Evolutionary conservation across 2,113 vertebrate species (phyloP), one percentile per base, ranked within the genome.

Genomic region (Chloroceryle aenea): DNA sequence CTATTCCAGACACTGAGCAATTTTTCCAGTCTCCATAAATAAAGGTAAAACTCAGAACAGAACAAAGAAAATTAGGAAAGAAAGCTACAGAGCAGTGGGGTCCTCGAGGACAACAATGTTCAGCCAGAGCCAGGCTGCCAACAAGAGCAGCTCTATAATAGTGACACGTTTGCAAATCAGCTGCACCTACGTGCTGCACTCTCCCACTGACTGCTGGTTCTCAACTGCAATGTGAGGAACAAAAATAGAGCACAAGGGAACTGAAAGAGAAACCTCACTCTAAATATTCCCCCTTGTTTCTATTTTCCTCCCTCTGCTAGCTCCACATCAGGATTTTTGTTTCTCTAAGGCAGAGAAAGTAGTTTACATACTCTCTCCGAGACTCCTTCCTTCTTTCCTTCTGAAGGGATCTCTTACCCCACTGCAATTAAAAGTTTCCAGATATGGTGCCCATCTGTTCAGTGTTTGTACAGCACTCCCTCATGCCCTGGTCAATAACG

Each of bases 191-290:
- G 1, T 42, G 68, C 56, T 66, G n/a, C 1, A 0, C 38, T 34
- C 52, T 79, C 66, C n/a, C 7, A 5, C 47, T 7, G 45, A 55
- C 66, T 79, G 63, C 38, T 66, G 59, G 22, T 30, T 47, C 90
- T 88, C 56, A 42, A 95, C 34, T 34, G 50, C 68, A 88, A 71
- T 7, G 27, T 0, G 0, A 71, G 77, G 59, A 78, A 63, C 32
- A 86, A 83, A 96, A 96, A 95, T 85, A 96, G 90, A 80, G 85
- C 55, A 77, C 78, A 14, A 88, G 56, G 10, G 82, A 97, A 91
- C 68, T 93, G 93, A 96, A 96, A 96, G 93, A 96, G 95, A 96
- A 96, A 96, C 87, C 68, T 67, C 8, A 1, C 42, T 89, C 93
- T 94, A 94, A 96, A 93, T 91, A 97, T 81, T 96, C 76, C 59